phyloP scores from a whole-genome alignment of 2,888 invertebrate genomes.

The Archips crataeganus region DNA sequence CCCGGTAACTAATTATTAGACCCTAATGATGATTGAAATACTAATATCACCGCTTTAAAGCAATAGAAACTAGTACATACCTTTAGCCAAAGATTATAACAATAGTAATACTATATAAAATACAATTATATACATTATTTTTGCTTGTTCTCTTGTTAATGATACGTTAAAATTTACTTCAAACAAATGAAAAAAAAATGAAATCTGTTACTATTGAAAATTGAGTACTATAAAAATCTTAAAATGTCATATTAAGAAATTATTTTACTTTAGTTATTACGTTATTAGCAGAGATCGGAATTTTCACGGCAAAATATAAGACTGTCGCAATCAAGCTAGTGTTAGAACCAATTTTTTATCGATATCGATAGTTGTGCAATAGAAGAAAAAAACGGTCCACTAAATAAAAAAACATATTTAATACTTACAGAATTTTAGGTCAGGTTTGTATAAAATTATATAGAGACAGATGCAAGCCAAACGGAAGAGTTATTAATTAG shows the following conservation, averaged over 20 bases:
- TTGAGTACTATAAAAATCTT: not conserved
- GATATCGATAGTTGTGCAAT: too few relatives aligned
- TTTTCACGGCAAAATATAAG: too few relatives aligned
- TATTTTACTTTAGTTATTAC: not conserved
- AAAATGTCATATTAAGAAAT: not conserved
- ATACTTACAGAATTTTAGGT: too few relatives aligned
- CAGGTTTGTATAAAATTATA: too few relatives aligned
- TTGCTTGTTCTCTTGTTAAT: not conserved
- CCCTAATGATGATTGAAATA: not conserved
- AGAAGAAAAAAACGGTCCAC: too few relatives aligned
- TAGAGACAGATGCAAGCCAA: too few relatives aligned
- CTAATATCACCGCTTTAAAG: not conserved
- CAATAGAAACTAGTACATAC: constrained; percentile 6
- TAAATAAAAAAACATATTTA: too few relatives aligned
- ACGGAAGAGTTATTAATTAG: too few relatives aligned
- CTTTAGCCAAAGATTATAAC: constrained; percentile 17
- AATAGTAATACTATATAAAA: not conserved
- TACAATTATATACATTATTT: not conserved
- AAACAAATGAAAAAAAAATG: not conserved
- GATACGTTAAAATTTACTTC: not conserved
- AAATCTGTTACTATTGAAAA: not conserved
- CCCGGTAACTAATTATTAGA: not conserved
- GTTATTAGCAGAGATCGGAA: too few relatives aligned
- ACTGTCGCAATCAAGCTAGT: too few relatives aligned
- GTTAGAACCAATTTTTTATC: too few relatives aligned